Evolutionary conservation across 1,140 invertebrate genomes (phyloP).

Genomic region (Sitophilus oryzae): DNA sequence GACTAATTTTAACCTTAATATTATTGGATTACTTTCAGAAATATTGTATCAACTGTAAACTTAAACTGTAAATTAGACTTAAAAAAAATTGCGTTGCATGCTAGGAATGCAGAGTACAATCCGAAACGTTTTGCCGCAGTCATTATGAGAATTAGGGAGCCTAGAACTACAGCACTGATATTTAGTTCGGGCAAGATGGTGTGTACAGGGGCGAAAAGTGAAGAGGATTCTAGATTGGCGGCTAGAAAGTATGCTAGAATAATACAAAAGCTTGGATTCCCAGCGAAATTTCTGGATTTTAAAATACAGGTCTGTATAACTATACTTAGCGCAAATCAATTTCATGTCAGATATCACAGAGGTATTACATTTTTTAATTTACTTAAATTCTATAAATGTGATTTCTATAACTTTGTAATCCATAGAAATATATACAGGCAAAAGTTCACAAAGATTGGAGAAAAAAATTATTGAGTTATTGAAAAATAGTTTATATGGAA

Average conservation of each 20-base stretch:
- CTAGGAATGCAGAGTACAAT: constrained; percentile 99
- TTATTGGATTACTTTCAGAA: constrained; percentile 52
- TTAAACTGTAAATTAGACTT: constrained; percentile 92
- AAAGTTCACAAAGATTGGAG: no score
- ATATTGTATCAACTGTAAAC: constrained; percentile 98
- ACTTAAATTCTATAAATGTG: no score
- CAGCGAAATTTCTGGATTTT: constrained; percentile 98
- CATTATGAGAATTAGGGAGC: constrained; percentile 99
- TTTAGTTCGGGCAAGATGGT: constrained; percentile 99
- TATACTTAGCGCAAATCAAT: no score
- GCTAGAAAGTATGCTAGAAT: constrained; percentile 98
- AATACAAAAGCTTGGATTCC: constrained; percentile 92
- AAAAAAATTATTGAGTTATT: no score
- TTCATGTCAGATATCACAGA: no score
- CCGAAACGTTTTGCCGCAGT: constrained; percentile 99
- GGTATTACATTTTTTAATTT: no score
- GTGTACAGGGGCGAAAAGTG: constrained; percentile 99
- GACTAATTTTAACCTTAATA: not conserved
- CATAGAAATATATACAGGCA: no score
- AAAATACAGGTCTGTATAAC: constrained; percentile 91
- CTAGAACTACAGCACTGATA: constrained; percentile 96
- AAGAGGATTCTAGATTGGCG: constrained; percentile 93
- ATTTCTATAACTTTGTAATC: no score
- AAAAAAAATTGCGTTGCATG: constrained; percentile 97
- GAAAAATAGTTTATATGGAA: no score